phyloP scores from a whole-genome alignment of 2,888 invertebrate genomes.

The Mythimna albipuncta region DNA sequence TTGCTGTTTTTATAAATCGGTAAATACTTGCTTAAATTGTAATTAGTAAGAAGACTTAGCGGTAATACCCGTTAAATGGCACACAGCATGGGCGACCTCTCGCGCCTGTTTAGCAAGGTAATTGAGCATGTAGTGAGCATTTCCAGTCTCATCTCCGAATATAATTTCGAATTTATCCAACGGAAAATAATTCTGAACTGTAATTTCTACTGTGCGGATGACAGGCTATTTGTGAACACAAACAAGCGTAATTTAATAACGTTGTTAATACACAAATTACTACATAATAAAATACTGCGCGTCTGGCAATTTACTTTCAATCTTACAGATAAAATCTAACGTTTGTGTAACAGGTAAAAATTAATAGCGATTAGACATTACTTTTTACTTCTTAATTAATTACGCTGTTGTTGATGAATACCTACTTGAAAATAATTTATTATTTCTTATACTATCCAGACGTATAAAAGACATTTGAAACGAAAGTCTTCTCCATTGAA shows the following conservation, averaged over 20 bases:
- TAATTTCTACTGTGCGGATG: constrained; percentile 56
- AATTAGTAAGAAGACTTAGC: constrained; percentile 18
- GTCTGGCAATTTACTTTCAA: constrained; percentile 22
- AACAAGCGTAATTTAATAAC: constrained; percentile 41
- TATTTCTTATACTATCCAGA: background rate
- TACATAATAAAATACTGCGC: constrained; percentile 27
- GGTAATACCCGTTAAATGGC: constrained; percentile 51
- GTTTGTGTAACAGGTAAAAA: constrained; percentile 19
- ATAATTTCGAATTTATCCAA: constrained; percentile 61
- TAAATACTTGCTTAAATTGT: constrained; percentile 8
- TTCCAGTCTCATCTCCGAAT: constrained; percentile 62
- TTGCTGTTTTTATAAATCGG: constrained; percentile 9
- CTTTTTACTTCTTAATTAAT: background rate
- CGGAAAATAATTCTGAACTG: constrained; percentile 51
- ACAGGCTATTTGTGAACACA: constrained; percentile 59
- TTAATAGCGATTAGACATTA: background rate
- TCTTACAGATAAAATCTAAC: constrained; percentile 16
- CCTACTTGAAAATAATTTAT: background rate
- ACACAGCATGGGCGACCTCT: constrained; percentile 59
- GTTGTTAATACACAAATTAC: constrained; percentile 33
- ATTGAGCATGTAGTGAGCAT: constrained; percentile 73
- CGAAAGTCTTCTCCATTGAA: constrained; percentile 14
- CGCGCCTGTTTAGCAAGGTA: constrained; percentile 68
- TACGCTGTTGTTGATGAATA: background rate
- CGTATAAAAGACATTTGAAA: constrained; percentile 17